phyloP scores from a whole-genome alignment of 2,888 invertebrate genomes.

The Abrostola triplasia region DNA sequence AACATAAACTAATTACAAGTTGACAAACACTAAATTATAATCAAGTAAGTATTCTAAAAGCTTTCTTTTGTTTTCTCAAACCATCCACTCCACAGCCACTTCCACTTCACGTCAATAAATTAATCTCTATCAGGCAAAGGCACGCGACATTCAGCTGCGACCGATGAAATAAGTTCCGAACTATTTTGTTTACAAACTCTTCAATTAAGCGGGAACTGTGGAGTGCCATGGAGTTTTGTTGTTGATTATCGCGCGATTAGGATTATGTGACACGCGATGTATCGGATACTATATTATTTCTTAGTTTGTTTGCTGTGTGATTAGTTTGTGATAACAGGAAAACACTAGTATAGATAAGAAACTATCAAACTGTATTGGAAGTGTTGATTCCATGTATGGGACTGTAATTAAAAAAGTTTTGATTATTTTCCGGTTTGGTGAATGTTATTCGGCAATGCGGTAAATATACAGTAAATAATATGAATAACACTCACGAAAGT shows the following conservation, averaged over 20 bases:
- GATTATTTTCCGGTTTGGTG: neutral
- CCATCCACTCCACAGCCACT: constrained; percentile 54
- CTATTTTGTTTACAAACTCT: constrained; percentile 76
- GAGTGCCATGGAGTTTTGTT: constrained; percentile 62
- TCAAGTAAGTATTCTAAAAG: constrained; percentile 53
- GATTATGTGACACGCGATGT: constrained; percentile 51
- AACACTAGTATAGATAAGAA: constrained; percentile 17
- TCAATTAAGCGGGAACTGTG: constrained; percentile 66
- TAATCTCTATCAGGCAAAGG: constrained; percentile 65
- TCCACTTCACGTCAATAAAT: constrained; percentile 53
- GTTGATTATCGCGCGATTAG: constrained; percentile 55
- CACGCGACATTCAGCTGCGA: constrained; percentile 51
- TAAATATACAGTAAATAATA: no score
- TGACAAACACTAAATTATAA: constrained; percentile 30
- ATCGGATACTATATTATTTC: constrained; percentile 28
- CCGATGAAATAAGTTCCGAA: constrained; percentile 57
- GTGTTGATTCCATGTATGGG: constrained; percentile 12
- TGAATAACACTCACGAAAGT: no score
- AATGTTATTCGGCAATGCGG: no score
- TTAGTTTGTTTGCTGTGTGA: constrained; percentile 18
- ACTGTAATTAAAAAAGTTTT: constrained; percentile 25
- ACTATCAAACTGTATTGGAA: constrained; percentile 4
- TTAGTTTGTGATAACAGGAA: constrained; percentile 24
- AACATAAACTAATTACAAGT: constrained; percentile 16
- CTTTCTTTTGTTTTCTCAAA: constrained; percentile 57